phyloP scores from a whole-genome alignment of 2,113 vertebrate genomes.

The Lepisosteus oculatus region DNA sequence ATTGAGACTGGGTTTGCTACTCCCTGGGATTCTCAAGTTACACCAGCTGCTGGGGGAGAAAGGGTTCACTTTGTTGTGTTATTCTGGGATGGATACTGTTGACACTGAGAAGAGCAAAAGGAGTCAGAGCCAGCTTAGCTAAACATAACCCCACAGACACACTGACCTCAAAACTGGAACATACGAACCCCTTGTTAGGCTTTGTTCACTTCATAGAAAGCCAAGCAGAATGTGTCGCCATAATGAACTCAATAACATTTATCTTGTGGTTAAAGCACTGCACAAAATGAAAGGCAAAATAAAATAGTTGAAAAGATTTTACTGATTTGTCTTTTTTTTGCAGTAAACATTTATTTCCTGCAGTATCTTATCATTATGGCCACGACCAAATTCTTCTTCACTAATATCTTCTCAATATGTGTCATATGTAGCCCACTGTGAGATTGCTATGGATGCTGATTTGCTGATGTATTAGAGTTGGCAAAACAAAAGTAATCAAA shows the following conservation, averaged over 20 bases:
- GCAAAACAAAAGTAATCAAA: no score
- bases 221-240: not conserved
- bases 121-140: not conserved
- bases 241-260: no score
- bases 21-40: slow-evolving; percentile 5
- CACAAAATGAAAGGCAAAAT: not conserved
- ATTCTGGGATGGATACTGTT: slow-evolving; percentile 7
- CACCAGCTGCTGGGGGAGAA: not conserved
- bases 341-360: not conserved
- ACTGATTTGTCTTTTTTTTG: not conserved
- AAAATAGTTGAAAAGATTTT: not conserved
- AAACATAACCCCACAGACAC: slow-evolving; percentile 7
- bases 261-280: no score
- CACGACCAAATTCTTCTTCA: no score
- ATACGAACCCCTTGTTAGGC: not conserved
- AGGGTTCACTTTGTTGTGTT: slow-evolving; percentile 14
- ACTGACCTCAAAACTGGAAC: slow-evolving; percentile 12
- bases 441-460: no score
- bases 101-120: slow-evolving; percentile 1
- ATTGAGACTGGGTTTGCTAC: not conserved
- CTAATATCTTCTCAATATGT: no score
- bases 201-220: not conserved
- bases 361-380: not conserved
- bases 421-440: no score
- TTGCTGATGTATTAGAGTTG: no score